These are phyloP conservation scores for Ailurus styani DNA, from an alignment of 2,113 vertebrate genomes.

Conservation along the genomic window DNA sequence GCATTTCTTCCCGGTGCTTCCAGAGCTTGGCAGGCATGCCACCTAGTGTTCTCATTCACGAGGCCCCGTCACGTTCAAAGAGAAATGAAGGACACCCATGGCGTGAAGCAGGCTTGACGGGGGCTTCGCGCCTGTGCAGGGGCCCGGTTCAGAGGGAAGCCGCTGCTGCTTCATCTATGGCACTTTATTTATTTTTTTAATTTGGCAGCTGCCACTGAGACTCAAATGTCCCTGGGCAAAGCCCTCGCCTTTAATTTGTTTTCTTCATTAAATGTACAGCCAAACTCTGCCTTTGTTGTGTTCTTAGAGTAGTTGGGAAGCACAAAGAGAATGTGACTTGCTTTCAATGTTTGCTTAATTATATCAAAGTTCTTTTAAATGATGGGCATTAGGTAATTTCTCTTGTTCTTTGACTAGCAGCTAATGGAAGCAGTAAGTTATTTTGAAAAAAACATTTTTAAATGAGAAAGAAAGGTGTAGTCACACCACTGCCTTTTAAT, in stretches of 20 bases:
- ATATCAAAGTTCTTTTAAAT: neutral
- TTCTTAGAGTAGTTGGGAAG: neutral
- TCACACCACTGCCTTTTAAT: neutral
- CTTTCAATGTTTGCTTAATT: neutral
- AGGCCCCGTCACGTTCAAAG: neutral
- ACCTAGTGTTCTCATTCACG: neutral
- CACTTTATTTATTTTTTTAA: slow-evolving; percentile 14
- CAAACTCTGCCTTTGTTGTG: neutral
- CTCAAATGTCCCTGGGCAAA: neutral
- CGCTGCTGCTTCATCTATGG: neutral
- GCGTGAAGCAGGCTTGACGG: neutral
- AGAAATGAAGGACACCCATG: neutral
- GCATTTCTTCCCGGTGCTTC: neutral
- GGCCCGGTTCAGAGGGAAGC: fast-evolving
- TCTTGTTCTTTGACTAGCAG: neutral
- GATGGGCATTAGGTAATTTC: neutral
- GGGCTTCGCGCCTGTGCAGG: neutral
- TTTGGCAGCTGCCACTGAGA: slow-evolving; percentile 55
- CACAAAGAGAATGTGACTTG: neutral
- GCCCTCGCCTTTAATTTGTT: slow-evolving; percentile 39
- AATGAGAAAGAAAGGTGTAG: neutral
- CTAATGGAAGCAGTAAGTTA: neutral
- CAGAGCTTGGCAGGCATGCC: neutral
- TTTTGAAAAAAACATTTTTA: neutral
- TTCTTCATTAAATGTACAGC: slow-evolving; percentile 38